Evolutionary conservation across 2,797 vertebrate species (phyloP).

Genomic region (Paedocypris micromegethes): DNA sequence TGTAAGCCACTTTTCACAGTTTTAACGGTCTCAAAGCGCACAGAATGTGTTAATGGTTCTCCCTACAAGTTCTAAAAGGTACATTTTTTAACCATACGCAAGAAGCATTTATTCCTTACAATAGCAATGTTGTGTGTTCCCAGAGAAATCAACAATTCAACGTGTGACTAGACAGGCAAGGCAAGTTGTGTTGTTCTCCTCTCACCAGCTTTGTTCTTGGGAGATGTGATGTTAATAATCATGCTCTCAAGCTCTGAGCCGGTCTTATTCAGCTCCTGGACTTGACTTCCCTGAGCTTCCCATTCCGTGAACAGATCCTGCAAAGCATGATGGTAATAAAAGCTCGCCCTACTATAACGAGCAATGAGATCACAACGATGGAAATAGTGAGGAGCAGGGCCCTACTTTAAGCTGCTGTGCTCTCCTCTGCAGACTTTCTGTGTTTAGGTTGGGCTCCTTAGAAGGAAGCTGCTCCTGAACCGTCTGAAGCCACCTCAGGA

Average conservation of each 20-base stretch:
- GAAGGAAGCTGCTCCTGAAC: conserved; percentile 77
- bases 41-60: neutral
- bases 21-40: neutral
- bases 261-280: conserved; percentile 80
- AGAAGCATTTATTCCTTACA: no score
- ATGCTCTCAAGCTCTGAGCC: conserved; percentile 85
- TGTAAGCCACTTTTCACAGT: no score
- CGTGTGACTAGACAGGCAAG: no score
- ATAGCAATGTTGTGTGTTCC: no score
- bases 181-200: conserved; percentile 4
- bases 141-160: no score
- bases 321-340: conserved; percentile 24
- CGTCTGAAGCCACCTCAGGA: conserved; percentile 87
- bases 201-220: conserved; percentile 80
- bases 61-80: no score
- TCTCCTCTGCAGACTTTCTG: conserved; percentile 78
- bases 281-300: conserved; percentile 71
- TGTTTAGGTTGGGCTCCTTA: conserved; percentile 74
- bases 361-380: conserved; percentile 10
- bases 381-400: conserved; percentile 18
- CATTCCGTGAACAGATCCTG: conserved; percentile 84
- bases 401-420: conserved; percentile 84
- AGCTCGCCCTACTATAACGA: neutral
- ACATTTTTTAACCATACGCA: no score
- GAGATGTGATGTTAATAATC: conserved; percentile 84